Evolutionary conservation across 2,888 invertebrate genomes (phyloP).

Genomic region (Elaeidobius kamerunicus): DNA sequence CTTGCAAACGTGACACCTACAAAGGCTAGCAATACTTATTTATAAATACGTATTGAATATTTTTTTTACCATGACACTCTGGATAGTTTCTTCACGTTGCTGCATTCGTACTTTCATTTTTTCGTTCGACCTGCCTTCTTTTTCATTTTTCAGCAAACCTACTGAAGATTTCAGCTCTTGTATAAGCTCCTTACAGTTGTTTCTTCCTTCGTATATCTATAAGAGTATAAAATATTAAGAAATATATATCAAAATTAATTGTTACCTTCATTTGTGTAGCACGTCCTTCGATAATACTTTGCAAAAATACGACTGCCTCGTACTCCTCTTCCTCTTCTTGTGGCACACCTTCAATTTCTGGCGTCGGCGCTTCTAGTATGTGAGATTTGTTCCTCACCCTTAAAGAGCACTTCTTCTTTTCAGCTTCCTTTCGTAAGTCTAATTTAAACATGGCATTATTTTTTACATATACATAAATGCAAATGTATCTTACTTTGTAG

Average conservation of each 20-base stretch:
- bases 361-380: constrained; percentile 37
- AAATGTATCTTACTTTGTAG: constrained; percentile 51
- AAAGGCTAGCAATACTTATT: too few species aligned
- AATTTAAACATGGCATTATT: background rate
- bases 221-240: too few species aligned
- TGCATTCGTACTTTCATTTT: constrained; percentile 42
- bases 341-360: constrained; percentile 42
- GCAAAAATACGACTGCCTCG: constrained; percentile 59
- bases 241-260: too few species aligned
- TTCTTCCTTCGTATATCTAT: constrained; percentile 72
- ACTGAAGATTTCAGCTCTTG: constrained; percentile 68
- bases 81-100: constrained; percentile 44
- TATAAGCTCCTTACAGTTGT: constrained; percentile 66
- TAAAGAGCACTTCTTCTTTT: constrained; percentile 35
- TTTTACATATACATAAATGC: constrained; percentile 1
- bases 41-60: too few species aligned
- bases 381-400: constrained; percentile 37
- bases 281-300: constrained; percentile 66
- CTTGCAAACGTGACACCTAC: constrained; percentile 57
- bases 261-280: constrained; percentile 69
- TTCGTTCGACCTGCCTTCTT: constrained; percentile 40
- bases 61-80: constrained; percentile 36
- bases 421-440: constrained; percentile 27
- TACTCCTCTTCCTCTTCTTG: constrained; percentile 50
- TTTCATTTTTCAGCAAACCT: constrained; percentile 60